Conservation (phyloP, 23 tunicate species). For the Pegea sp. region DNA sequence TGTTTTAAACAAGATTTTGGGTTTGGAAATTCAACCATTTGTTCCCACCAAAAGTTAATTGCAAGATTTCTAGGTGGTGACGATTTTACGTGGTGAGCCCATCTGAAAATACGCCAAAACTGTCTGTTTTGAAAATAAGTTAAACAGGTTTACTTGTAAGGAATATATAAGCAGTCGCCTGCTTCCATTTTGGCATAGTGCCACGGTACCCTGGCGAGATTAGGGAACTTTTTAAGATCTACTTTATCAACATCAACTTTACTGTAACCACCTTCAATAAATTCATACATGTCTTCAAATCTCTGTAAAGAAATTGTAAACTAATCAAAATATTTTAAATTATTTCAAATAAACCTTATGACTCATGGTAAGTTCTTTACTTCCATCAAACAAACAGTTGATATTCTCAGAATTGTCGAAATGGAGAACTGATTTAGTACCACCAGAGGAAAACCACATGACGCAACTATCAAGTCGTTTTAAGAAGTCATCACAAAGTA, state of each 20-base stretch:
- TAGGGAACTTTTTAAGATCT: slow-evolving; percentile 26
- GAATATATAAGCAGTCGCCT: slow-evolving; percentile 42
- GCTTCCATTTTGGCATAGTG: slow-evolving; percentile 23
- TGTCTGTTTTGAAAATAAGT: background rate
- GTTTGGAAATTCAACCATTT: slow-evolving; percentile 7
- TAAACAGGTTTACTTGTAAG: slow-evolving; percentile 12
- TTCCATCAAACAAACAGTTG: slow-evolving; percentile 51
- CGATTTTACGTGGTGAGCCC: slow-evolving; percentile 58
- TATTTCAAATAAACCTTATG: slow-evolving; percentile 48
- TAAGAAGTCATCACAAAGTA: slow-evolving; percentile 33
- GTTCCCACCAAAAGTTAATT: slow-evolving; percentile 30
- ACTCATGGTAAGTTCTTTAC: slow-evolving; percentile 23
- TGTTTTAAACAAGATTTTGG: slow-evolving; percentile 4
- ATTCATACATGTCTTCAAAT: slow-evolving; percentile 13
- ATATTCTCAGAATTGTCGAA: slow-evolving; percentile 39
- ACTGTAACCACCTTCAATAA: too few species aligned
- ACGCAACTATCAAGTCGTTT: slow-evolving; percentile 10
- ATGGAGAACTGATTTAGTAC: slow-evolving; percentile 58
- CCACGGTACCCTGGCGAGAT: slow-evolving; percentile 17
- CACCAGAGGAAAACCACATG: slow-evolving; percentile 67
- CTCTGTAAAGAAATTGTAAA: slow-evolving; percentile 11
- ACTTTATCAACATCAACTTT: slow-evolving; percentile 21
- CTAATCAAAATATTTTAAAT: background rate
- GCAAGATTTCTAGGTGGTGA: slow-evolving; percentile 35
- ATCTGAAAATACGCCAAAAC: too few species aligned